Percentiles rank a stretch among this genome's conserved stretches.
phyloP scores from a whole-genome alignment of 2,888 invertebrate genomes.

The Erebia palarica region DNA sequence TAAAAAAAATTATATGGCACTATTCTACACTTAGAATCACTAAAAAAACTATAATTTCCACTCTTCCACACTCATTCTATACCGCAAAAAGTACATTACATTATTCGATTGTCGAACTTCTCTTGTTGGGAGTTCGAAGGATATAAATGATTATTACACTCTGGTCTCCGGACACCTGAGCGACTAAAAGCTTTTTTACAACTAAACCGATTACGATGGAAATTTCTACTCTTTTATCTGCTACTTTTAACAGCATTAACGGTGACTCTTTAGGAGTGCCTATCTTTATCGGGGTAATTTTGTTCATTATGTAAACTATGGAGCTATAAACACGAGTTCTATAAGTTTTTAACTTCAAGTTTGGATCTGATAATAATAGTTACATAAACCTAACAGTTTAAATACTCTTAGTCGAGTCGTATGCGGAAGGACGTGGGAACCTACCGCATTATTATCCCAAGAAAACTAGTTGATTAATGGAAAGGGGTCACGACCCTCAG shows the following conservation, averaged over 20 bases:
- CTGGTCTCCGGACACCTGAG: constrained; percentile 39
- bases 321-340: neutral
- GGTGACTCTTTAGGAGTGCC: neutral
- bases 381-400: too few relatives aligned
- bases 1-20: neutral
- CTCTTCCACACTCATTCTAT: constrained; percentile 19
- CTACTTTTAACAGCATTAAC: constrained; percentile 22
- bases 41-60: constrained; percentile 1
- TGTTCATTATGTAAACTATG: neutral
- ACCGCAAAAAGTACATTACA: constrained; percentile 26
- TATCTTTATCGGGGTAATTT: constrained; percentile 15
- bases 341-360: too few relatives aligned
- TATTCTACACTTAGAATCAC: neutral
- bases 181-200: constrained; percentile 39
- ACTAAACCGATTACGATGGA: constrained; percentile 35
- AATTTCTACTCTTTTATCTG: constrained; percentile 22
- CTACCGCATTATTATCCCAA: too few relatives aligned
- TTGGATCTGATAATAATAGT: too few relatives aligned
- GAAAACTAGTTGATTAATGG: too few relatives aligned
- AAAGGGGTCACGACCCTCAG: too few relatives aligned
- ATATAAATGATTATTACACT: constrained; percentile 39
- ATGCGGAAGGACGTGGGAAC: too few relatives aligned
- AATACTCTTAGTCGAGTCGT: too few relatives aligned
- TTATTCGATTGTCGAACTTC: constrained; percentile 36
- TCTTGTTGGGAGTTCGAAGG: constrained; percentile 36